Conservation (phyloP, 2,888 invertebrate species). For the Drosophila nr. perissopoda region DNA sequence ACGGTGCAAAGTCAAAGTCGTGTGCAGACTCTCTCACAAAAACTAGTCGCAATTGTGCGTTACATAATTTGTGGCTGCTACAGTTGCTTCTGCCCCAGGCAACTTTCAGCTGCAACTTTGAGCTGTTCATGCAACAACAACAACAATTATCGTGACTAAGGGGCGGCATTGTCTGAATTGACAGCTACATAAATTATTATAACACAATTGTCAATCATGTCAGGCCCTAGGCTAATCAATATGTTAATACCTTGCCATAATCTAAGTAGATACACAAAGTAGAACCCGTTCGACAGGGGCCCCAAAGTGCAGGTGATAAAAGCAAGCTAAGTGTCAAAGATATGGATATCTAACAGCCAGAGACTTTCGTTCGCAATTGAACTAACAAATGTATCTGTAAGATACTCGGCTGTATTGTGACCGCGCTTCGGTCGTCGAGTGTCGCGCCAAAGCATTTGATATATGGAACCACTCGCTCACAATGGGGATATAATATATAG, state of each 20-base stretch:
- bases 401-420: slow-evolving; percentile 49
- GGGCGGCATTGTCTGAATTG: slow-evolving; percentile 59
- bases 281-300: slow-evolving; percentile 56
- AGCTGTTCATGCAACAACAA: slow-evolving; percentile 14
- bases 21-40: slow-evolving; percentile 38
- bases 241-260: slow-evolving; percentile 58
- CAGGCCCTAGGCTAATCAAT: slow-evolving; percentile 77
- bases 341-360: slow-evolving; percentile 23
- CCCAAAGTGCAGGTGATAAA: slow-evolving; percentile 70
- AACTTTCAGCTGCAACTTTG: slow-evolving; percentile 37
- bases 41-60: slow-evolving; percentile 72
- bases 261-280: slow-evolving; percentile 2
- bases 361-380: slow-evolving; percentile 51
- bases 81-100: slow-evolving; percentile 45
- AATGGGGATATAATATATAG: slow-evolving; percentile 5
- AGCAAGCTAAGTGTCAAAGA: slow-evolving; percentile 58
- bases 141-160: slow-evolving; percentile 58
- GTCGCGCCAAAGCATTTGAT: slow-evolving; percentile 46
- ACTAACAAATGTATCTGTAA: slow-evolving; percentile 44
- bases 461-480: slow-evolving; percentile 50
- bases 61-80: slow-evolving; percentile 56
- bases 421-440: slow-evolving; percentile 44
- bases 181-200: slow-evolving; percentile 76
- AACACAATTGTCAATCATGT: slow-evolving; percentile 79
- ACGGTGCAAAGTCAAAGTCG: slow-evolving; percentile 74